These are phyloP conservation scores for Epirrita christyi DNA, from an alignment of 2,888 invertebrate genomes.

Conservation along the genomic window DNA sequence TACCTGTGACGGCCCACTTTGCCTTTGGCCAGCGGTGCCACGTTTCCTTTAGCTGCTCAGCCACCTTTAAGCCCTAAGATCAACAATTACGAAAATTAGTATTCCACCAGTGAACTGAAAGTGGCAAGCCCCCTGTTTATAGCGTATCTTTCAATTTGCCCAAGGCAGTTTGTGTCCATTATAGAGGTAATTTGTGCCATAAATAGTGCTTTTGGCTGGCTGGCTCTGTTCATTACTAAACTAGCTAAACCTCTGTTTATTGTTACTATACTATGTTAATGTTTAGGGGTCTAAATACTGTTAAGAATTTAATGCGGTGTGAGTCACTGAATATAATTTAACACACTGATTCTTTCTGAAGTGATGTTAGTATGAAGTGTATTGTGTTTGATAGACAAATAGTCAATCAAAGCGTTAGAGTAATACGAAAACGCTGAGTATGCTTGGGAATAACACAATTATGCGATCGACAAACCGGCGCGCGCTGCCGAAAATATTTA, in stretches of 20 bases:
- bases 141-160: conserved; percentile 36
- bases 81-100: conserved; percentile 11
- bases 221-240: conserved; percentile 18
- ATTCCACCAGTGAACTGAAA: conserved; percentile 9
- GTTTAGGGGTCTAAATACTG: conserved; percentile 10
- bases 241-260: conserved; percentile 12
- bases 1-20: no score
- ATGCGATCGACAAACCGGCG: no score
- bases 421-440: no score
- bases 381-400: no score
- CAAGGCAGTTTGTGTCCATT: conserved; percentile 28
- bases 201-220: conserved; percentile 21
- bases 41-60: neutral
- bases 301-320: neutral
- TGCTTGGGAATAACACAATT: no score
- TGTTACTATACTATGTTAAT: conserved; percentile 7
- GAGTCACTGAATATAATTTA: no score
- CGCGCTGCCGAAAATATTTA: no score
- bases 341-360: no score
- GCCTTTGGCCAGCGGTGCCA: no score
- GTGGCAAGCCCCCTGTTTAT: conserved; percentile 14
- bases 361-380: no score
- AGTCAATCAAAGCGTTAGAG: no score
- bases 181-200: conserved; percentile 29
- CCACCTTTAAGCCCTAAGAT: no score